A percentile compares a stretch with the other conserved stretches of the same genome.
Conservation (phyloP, 92 coral and sea anemone genomes). For the Hydrozoanthus gracilis region DNA sequence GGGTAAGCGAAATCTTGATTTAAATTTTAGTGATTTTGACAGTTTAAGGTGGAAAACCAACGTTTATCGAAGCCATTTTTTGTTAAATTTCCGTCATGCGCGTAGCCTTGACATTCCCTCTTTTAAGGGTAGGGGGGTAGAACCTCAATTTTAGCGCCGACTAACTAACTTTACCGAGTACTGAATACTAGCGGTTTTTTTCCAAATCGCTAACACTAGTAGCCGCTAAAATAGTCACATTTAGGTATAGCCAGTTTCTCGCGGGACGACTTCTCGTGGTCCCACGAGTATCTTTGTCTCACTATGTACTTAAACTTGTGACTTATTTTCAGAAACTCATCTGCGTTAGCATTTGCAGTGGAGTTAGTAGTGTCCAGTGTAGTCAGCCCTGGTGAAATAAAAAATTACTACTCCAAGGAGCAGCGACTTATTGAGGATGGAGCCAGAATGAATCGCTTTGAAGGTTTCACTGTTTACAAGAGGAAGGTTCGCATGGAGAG, state of each 20-base stretch:
- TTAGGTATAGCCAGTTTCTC: too few relatives aligned
- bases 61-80: too few relatives aligned
- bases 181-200: too few relatives aligned
- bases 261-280: too few relatives aligned
- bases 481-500: neutral
- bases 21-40: too few relatives aligned
- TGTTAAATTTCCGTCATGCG: too few relatives aligned
- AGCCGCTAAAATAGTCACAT: too few relatives aligned
- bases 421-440: conserved; percentile 31
- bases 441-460: conserved; percentile 4
- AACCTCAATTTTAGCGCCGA: neutral
- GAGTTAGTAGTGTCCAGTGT: neutral
- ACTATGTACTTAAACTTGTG: neutral
- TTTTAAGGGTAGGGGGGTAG: neutral
- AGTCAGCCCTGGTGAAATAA: conserved; percentile 1
- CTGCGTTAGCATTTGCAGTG: neutral
- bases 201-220: too few relatives aligned
- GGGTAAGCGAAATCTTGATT: too few relatives aligned
- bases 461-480: neutral
- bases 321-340: neutral
- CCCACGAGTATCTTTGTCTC: neutral
- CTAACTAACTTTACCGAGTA: neutral
- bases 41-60: too few relatives aligned
- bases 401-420: conserved; percentile 5
- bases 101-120: too few relatives aligned